phyloP scores from a whole-genome alignment of 2,797 vertebrate genomes.

The Erithacus rubecula region DNA sequence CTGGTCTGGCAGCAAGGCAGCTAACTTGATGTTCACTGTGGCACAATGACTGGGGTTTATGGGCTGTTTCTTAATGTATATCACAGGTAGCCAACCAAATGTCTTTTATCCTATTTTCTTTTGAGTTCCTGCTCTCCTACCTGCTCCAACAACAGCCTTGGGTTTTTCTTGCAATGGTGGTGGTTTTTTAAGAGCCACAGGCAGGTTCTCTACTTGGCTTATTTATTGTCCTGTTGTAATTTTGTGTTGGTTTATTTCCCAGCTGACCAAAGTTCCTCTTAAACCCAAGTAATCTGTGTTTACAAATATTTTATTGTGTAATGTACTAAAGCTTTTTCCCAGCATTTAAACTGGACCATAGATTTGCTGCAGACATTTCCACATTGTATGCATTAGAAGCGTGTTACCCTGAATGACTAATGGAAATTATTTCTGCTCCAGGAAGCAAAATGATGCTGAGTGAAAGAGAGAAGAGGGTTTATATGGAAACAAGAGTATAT shows the following conservation, averaged over 20 bases:
- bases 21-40: background rate
- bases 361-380: background rate
- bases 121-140: background rate
- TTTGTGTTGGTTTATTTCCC: background rate
- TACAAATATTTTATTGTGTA: constrained; percentile 41
- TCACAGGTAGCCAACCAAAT: background rate
- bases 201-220: background rate
- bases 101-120: background rate
- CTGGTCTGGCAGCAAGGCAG: background rate
- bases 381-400: background rate
- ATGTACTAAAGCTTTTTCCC: background rate
- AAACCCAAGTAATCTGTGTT: constrained; percentile 25
- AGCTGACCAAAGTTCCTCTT: constrained; percentile 24
- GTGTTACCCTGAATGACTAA: background rate
- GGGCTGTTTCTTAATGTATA: background rate
- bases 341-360: background rate
- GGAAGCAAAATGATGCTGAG: constrained; percentile 20
- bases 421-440: constrained; percentile 34
- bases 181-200: background rate
- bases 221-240: background rate
- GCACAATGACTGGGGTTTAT: background rate
- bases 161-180: background rate
- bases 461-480: constrained; percentile 15
- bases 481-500: background rate
- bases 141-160: rapidly evolving